phyloP scores from a whole-genome alignment of 2,888 invertebrate genomes.

The Gastracanthus pulcherrimus region DNA sequence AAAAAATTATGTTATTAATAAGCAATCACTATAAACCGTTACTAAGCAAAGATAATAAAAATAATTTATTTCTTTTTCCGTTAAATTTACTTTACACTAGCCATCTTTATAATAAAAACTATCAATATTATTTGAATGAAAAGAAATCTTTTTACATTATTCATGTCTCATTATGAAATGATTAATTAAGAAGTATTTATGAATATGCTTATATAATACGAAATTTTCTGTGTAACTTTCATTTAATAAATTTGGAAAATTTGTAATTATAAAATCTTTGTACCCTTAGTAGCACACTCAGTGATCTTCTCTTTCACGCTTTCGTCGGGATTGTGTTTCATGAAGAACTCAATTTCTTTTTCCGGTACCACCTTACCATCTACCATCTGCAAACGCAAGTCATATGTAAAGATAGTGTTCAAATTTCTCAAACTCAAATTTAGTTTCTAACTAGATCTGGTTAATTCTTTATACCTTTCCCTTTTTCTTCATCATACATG shows the following conservation, averaged over 20 bases:
- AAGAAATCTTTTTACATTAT: too few relatives aligned
- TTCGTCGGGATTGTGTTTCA: background rate
- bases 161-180: too few relatives aligned
- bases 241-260: too few relatives aligned
- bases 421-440: too few relatives aligned
- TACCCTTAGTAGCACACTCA: slow-evolving; percentile 20
- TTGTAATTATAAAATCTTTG: background rate
- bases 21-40: background rate
- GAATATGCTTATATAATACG: too few relatives aligned
- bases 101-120: too few relatives aligned
- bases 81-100: too few relatives aligned
- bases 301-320: background rate
- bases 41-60: background rate
- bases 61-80: background rate
- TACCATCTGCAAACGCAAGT: background rate
- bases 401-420: background rate
- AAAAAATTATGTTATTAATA: background rate
- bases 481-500: slow-evolving; percentile 19
- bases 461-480: background rate
- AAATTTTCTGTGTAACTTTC: too few relatives aligned
- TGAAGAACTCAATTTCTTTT: background rate
- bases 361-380: slow-evolving; percentile 21
- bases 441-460: background rate
- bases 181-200: too few relatives aligned
- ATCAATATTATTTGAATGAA: too few relatives aligned